Percentiles rank a stretch among this genome's conserved stretches.
These are phyloP conservation scores for Holotrichia oblita DNA, from an alignment of 1,140 invertebrate genomes.

Conservation along the genomic window DNA sequence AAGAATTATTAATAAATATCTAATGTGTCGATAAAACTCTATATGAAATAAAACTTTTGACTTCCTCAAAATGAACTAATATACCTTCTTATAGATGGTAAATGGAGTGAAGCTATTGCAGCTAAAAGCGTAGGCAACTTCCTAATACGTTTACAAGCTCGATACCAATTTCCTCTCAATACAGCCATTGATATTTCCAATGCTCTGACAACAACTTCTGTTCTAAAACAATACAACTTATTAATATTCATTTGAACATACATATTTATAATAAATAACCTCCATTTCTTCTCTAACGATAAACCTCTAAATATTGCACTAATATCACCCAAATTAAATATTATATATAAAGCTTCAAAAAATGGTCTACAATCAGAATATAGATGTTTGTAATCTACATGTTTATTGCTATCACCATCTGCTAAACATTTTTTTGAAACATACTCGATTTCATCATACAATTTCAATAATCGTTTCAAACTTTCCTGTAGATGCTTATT, in stretches of 20 bases:
- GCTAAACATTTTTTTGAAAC: slow-evolving; percentile 43
- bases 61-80: slow-evolving; percentile 35
- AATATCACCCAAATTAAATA: slow-evolving; percentile 67
- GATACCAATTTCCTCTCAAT: slow-evolving; percentile 65
- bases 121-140: slow-evolving; percentile 63
- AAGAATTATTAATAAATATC: no score
- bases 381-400: slow-evolving; percentile 47
- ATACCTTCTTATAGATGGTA: slow-evolving; percentile 65
- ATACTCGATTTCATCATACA: slow-evolving; percentile 65
- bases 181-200: slow-evolving; percentile 63
- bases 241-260: neutral
- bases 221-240: slow-evolving; percentile 48
- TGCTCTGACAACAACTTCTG: slow-evolving; percentile 44
- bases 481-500: slow-evolving; percentile 69
- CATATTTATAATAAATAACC: slow-evolving; percentile 49
- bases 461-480: slow-evolving; percentile 64
- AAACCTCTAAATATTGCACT: slow-evolving; percentile 64
- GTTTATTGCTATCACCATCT: slow-evolving; percentile 30
- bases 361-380: slow-evolving; percentile 56
- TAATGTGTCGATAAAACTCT: no score
- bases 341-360: slow-evolving; percentile 69
- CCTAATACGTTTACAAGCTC: slow-evolving; percentile 60
- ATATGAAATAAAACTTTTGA: no score
- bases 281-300: slow-evolving; percentile 56
- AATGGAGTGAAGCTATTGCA: slow-evolving; percentile 62